Conservation (phyloP, 2,888 invertebrate genomes). For the Cenopis cana region DNA sequence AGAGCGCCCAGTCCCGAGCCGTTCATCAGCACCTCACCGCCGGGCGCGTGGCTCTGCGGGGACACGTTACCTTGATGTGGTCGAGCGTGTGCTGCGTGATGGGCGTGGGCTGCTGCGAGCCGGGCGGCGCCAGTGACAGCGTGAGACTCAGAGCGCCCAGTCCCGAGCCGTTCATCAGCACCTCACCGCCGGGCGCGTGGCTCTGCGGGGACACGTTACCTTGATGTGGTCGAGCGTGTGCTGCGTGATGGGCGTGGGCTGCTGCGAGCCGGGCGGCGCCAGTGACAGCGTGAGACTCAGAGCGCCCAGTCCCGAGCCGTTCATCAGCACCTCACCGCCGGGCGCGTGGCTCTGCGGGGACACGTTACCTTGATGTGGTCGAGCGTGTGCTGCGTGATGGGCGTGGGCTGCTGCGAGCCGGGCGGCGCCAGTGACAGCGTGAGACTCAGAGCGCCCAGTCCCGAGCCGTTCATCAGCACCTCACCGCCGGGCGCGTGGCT, state of each 20-base stretch:
- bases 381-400: no score
- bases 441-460: no score
- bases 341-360: no score
- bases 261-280: slow-evolving; percentile 90
- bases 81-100: slow-evolving; percentile 94
- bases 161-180: slow-evolving; percentile 88
- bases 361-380: no score
- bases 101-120: slow-evolving; percentile 89
- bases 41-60: slow-evolving; percentile 68
- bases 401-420: no score
- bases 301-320: no score
- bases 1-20: slow-evolving; percentile 87
- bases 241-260: slow-evolving; percentile 89
- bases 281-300: no score
- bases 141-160: slow-evolving; percentile 89
- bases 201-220: slow-evolving; percentile 57
- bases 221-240: slow-evolving; percentile 95
- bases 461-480: no score
- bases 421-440: no score
- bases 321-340: no score
- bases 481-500: no score
- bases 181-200: slow-evolving; percentile 75
- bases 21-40: slow-evolving; percentile 87
- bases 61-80: slow-evolving; percentile 86
- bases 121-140: slow-evolving; percentile 91